Evolutionary conservation across 2,797 vertebrate species (phyloP), one percentile per base, ranked within the genome.

Genomic region (Propithecus perrieri): DNA sequence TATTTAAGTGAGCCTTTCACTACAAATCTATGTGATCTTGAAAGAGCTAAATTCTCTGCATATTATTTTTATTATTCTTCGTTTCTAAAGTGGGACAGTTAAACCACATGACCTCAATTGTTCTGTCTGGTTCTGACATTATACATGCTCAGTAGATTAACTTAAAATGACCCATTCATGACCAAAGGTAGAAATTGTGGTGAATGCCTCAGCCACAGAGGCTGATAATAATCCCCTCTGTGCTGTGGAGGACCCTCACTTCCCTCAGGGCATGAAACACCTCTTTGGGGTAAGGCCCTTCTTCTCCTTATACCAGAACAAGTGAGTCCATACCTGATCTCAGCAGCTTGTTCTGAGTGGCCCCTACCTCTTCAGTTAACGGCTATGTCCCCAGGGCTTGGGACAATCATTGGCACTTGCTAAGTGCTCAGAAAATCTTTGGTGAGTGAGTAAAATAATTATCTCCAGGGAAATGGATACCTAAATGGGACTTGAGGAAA

Each of bases 391-490:
- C 76, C 1, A 55, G 53, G 20, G 43, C 33, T 91, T 85, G 50
- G 35, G 13, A 80, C 9, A 55, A 63, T 72, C 86, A 76, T 0
- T 96, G 43, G 14, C 12, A 84, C 65, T 91, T 85, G 81, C n/a
- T 87, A 91, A 74, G 76, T 89, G 43, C 71, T 89, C 80, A 89
- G 80, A 72, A 96, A 95, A 88, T 95, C 78, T 91, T 85, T 46
- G 22, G 35, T 80, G 74, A 91, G 71, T 78, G 69, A 81, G 33
- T 59, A 75, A 80, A 74, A 43, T 84, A 90, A 87, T 89, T 93
- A 87, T 96, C 83, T 97, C 79, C 35, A 93, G 84, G 84, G 71
- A 96, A 86, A 94, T 35, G 67, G 74, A 91, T 72, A 50, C 55
- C 65, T 94, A 72, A 79, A 72, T 65, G n/a, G 75, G 30, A 93